Base-by-base conservation (phyloP, 2,888 invertebrate species). In the Alsophila aescularia region DNA sequence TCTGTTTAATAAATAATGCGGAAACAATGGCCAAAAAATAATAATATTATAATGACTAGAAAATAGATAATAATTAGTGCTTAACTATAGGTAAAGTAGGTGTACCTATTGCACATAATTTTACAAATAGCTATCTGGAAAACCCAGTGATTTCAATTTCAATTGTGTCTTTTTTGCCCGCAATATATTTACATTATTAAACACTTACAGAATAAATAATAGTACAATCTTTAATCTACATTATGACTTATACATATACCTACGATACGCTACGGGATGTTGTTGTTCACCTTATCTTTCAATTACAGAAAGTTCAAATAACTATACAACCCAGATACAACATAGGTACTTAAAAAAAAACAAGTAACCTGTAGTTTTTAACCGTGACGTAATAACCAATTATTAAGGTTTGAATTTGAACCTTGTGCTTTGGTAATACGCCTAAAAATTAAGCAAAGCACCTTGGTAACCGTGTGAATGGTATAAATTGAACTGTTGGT, bases 361-460 rank as follows among this genome's bases (percentile, higher is more conserved):
- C 31, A 37, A 45, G 15, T 40, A 39, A 50, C 47, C 29, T 49
- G 50, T 53, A 48, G 18, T 58, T 64, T 64, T 60, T 35, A 51
- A 49, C 44, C 47, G 35, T 62, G 62, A 65, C 52, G 58, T 53
- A 62, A 65, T 66, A 57, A 57, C 12, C 56, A 64, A 68, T 69
- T 66, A 67, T 63, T 67, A 65, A 24, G 40, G 57, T 50, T 65
- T 18, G 43, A 57, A 45, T 58, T 61, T 62, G 57, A 58, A 60
- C 66, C 64, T 71, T 64, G 36, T 45, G 53, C 39, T 52, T 51
- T 37, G 44, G 55, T 65, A 66, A 66, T 61, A 58, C 39, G 48
- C 31, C 43, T 36, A 42, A 47, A 29, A 40, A 24, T 27, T 39
- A 21, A 18, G 12, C 15, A 39, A 16, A 37, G 40, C 57, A 64